Evolutionary conservation across 2,888 invertebrate genomes (phyloP).

Genomic region (Nesidiocoris tenuis): DNA sequence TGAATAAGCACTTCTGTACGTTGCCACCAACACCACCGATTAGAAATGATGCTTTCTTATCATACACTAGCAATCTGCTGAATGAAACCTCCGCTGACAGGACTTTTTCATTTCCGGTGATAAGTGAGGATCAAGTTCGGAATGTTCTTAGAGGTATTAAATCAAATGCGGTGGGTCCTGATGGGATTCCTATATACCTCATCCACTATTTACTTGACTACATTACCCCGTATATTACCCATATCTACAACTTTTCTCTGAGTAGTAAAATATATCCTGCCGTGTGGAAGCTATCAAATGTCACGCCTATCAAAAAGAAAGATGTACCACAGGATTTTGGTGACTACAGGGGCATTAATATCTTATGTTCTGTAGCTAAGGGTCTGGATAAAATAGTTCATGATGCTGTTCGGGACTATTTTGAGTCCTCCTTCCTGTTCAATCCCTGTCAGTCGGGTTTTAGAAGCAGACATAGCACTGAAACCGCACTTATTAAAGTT

Average conservation of each 20-base stretch:
- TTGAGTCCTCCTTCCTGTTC: background rate
- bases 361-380: background rate
- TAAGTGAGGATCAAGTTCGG: background rate
- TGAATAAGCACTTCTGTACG: background rate
- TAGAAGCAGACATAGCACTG: background rate
- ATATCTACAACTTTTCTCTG: background rate
- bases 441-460: background rate
- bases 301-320: background rate
- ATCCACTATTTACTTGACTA: background rate
- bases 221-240: background rate
- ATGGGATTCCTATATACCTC: background rate
- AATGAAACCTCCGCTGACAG: background rate
- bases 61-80: background rate
- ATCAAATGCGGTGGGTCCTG: background rate
- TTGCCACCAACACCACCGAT: background rate
- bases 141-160: background rate
- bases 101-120: background rate
- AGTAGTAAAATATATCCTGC: background rate
- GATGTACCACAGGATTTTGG: background rate
- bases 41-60: background rate
- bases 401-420: background rate
- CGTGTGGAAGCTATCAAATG: background rate
- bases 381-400: background rate
- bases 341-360: constrained; percentile 4
- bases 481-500: constrained; percentile 2